Percentiles rank a stretch among this genome's conserved stretches.
These are phyloP conservation scores for Himalopsyche anomala DNA, from an alignment of 2,888 invertebrate genomes.

Conservation along the genomic window DNA sequence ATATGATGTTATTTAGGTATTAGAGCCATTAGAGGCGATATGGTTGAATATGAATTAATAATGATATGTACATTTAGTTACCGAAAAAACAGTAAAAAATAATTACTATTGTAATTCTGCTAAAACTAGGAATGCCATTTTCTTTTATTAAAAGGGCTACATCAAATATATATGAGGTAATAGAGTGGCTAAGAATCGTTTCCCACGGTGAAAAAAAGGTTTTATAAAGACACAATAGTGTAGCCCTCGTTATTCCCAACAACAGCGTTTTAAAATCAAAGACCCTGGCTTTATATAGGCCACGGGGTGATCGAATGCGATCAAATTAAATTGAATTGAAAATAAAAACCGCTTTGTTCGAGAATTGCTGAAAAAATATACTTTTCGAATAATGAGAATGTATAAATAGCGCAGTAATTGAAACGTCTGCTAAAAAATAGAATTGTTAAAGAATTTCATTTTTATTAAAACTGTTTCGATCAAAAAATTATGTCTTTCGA, in stretches of 20 bases:
- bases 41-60: too few species aligned
- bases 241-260: not conserved
- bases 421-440: slow-evolving; percentile 23
- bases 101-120: not conserved
- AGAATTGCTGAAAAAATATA: not conserved
- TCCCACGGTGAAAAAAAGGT: slow-evolving; percentile 50
- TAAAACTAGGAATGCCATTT: not conserved
- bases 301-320: not conserved
- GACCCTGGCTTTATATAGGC: not conserved
- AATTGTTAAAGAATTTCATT: not conserved
- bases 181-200: not conserved
- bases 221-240: slow-evolving; percentile 42
- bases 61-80: too few species aligned
- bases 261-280: slow-evolving; percentile 15
- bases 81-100: too few species aligned
- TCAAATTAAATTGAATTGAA: slow-evolving; percentile 28
- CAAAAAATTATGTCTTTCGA: too few species aligned
- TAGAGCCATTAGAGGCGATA: too few species aligned
- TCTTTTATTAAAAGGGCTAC: not conserved
- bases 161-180: not conserved
- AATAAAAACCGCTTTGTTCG: not conserved
- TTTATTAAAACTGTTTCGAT: not conserved
- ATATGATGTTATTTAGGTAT: too few species aligned
- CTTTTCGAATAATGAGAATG: not conserved
- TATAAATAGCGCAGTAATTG: slow-evolving; percentile 1